These are phyloP conservation scores for Exaiptasia diaphana DNA, from an alignment of 64 coral and sea anemone genomes.

Conservation along the genomic window DNA sequence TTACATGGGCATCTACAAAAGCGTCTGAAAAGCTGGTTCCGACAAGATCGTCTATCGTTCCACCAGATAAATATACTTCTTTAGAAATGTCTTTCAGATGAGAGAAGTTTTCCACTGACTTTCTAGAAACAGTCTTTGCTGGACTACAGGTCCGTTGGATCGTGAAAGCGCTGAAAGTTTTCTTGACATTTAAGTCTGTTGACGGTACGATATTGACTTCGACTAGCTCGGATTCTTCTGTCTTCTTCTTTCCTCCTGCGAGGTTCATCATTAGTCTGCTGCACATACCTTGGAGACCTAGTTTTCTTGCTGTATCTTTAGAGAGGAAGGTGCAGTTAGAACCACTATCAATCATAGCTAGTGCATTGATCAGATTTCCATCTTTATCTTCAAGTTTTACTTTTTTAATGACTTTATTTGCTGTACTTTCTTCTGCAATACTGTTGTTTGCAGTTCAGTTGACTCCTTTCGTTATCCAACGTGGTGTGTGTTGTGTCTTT, in stretches of 20 bases:
- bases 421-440: not conserved
- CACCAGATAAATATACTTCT: not conserved
- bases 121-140: conserved; percentile 6
- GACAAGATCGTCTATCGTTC: conserved; percentile 4
- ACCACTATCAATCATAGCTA: conserved; percentile 27
- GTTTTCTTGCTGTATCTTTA: conserved; percentile 8
- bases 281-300: conserved; percentile 41
- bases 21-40: conserved; percentile 1
- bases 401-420: conserved; percentile 31
- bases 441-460: not conserved
- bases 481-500: conserved; percentile 30
- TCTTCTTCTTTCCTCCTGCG: conserved; percentile 17
- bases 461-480: conserved; percentile 16
- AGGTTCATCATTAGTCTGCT: conserved; percentile 17
- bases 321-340: conserved; percentile 51
- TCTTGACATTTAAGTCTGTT: not conserved
- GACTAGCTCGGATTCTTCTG: conserved; percentile 1
- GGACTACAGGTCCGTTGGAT: conserved; percentile 24
- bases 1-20: not conserved
- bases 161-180: conserved; percentile 35
- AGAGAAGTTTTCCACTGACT: not conserved
- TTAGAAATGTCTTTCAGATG: conserved; percentile 19
- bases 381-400: conserved; percentile 2
- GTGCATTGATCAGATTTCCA: not conserved
- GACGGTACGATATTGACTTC: not conserved